Percentiles rank a stretch among this genome's conserved stretches.
These are phyloP conservation scores for Glyphotaelius pellucidus DNA, from an alignment of 2,888 invertebrate species.

Conservation along the genomic window DNA sequence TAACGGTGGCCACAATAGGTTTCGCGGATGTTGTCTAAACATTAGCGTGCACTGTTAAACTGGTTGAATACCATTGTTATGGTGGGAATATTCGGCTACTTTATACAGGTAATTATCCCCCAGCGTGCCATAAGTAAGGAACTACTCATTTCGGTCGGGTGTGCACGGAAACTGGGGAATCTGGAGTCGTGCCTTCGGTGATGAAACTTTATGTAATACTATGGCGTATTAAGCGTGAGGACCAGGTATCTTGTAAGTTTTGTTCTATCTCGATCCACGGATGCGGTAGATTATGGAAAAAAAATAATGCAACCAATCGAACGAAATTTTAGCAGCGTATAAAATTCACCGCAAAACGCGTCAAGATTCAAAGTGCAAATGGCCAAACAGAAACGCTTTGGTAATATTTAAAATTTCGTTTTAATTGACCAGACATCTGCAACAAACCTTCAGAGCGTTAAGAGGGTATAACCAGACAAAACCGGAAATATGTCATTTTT, in stretches of 20 bases:
- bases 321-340: neutral
- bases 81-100: neutral
- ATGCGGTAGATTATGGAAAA: neutral
- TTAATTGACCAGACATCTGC: too few relatives aligned
- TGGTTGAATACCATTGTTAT: neutral
- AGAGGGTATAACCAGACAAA: too few relatives aligned
- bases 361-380: too few relatives aligned
- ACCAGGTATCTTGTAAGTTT: neutral
- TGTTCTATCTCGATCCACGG: neutral
- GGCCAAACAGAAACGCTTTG: too few relatives aligned
- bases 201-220: neutral
- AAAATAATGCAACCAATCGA: neutral
- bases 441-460: too few relatives aligned
- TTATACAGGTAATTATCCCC: neutral
- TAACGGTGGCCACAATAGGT: neutral
- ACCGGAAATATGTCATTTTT: too few relatives aligned
- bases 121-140: neutral
- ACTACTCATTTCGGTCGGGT: neutral
- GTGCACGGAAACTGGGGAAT: neutral
- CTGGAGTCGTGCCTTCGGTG: neutral
- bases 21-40: neutral
- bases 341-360: too few relatives aligned
- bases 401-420: too few relatives aligned
- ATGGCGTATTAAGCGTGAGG: neutral
- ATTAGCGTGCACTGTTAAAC: constrained; percentile 23